Evolutionary conservation across 2,888 invertebrate species (phyloP), one percentile per base, ranked within the genome.

Genomic region (Calliphora vomitoria): DNA sequence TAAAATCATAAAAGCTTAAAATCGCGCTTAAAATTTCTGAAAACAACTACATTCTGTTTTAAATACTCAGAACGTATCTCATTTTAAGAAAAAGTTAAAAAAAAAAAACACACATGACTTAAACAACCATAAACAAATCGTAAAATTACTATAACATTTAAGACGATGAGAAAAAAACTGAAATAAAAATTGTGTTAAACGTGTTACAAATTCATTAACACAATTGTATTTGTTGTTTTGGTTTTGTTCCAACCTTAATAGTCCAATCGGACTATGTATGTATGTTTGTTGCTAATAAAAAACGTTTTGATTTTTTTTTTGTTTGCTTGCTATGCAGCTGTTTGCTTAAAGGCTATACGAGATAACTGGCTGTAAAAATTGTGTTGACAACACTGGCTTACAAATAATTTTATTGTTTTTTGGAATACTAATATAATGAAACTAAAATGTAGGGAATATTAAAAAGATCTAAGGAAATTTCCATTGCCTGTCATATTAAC

Each of bases 181-280:
- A 76, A 64, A 10, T 18, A 62, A 35, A 72, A 74, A 68, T n/a
- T 69, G 44, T 62, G 64, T 66, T 84, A 58, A 79, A 72, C 78
- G 60, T 55, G 71, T 53, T 71, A 79, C 44, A 79, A 84, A 79
- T 79, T 78, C 64, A 81, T 85, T 76, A 81, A 53, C 71, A 81
- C 13, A 13, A 44, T 13, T 44, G 44, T 76, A 50, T 41, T 15
- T 76, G 11, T 66, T 64, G 25, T 41, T 66, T 44, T 44, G 13
- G 44, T 58, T 71, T 15, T 55, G 20, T 41, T 18, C 60, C 15
- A 25, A 47, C 15, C 15, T 69, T 18, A 62, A 35, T 20, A 13
- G 13, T 55, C 1, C 8, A 53, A 41, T 72, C 18, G 15, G 50
- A 55, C 38, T 20, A 8, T 53, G 66, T n/a, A 10, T 18, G 62